These are phyloP conservation scores for Bombycilla garrulus DNA, from an alignment of 2,113 vertebrate species.

Conservation along the genomic window DNA sequence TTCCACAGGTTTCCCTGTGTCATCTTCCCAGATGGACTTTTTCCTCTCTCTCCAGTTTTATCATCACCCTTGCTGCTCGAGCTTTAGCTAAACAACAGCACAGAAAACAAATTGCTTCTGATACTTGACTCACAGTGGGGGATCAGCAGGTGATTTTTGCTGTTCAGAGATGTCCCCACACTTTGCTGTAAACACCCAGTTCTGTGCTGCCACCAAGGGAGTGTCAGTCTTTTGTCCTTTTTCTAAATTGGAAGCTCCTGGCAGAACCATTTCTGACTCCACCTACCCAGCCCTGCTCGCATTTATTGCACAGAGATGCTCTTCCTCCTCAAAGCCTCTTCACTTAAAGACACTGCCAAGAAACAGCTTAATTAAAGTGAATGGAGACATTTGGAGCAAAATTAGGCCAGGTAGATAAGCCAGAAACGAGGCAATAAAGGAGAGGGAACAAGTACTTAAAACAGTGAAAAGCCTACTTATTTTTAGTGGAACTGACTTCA, in stretches of 20 bases:
- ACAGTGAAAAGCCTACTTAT: background rate
- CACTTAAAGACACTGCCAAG: background rate
- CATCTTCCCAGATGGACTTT: background rate
- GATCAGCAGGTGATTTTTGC: background rate
- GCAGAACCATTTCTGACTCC: background rate
- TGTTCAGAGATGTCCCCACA: background rate
- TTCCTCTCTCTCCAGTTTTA: background rate
- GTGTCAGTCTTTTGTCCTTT: background rate
- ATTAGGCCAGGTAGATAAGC: conserved; percentile 22
- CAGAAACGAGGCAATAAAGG: conserved; percentile 13
- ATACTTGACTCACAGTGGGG: background rate
- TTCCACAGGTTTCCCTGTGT: background rate
- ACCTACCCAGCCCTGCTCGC: background rate
- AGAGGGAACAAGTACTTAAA: background rate
- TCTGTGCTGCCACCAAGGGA: background rate
- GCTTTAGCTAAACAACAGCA: background rate
- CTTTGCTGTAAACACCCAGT: background rate
- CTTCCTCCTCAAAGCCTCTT: background rate
- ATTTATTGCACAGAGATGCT: background rate
- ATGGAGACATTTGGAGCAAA: background rate
- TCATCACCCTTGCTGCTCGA: background rate
- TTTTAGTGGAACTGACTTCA: background rate
- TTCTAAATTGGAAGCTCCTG: background rate
- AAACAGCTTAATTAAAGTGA: conserved; percentile 12
- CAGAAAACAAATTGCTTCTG: background rate